Percentiles rank a stretch among this genome's conserved stretches.
Evolutionary conservation across 2,797 vertebrate genomes (phyloP).

Genomic region (Hirundo rustica): DNA sequence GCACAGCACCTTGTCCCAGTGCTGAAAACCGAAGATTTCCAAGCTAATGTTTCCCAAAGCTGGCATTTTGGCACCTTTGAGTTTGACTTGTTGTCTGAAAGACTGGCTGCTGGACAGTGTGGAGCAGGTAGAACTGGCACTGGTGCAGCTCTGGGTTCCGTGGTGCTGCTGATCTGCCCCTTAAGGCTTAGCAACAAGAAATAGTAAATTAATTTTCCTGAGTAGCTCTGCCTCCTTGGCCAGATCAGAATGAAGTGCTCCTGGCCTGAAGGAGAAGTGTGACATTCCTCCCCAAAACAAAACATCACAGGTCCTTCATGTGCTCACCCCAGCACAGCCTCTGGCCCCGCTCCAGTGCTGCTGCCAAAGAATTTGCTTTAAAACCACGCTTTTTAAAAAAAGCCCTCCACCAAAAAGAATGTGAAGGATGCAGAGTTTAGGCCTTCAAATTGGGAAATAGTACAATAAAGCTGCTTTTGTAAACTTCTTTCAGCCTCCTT

Average conservation of each 20-base stretch:
- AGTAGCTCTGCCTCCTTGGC: neutral
- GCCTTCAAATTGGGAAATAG: neutral
- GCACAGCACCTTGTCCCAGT: neutral
- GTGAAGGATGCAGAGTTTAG: neutral
- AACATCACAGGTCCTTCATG: neutral
- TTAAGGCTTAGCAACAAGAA: neutral
- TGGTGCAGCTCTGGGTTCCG: neutral
- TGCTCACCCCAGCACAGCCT: neutral
- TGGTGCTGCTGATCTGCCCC: neutral
- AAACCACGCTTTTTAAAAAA: neutral
- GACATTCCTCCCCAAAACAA: constrained; percentile 3
- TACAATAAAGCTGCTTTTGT: neutral
- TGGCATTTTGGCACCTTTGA: neutral
- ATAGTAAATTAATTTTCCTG: neutral
- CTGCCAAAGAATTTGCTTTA: neutral
- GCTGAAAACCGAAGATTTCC: neutral
- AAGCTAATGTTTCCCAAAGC: rapidly evolving
- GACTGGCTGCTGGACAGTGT: neutral
- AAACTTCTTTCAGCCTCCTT: neutral
- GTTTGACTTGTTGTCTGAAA: neutral
- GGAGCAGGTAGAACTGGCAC: neutral
- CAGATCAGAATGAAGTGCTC: neutral
- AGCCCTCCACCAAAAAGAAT: neutral
- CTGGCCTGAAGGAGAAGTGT: neutral
- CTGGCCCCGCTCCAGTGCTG: neutral